Base-by-base conservation (phyloP, 2,888 invertebrate genomes). In the Aelia acuminata region DNA sequence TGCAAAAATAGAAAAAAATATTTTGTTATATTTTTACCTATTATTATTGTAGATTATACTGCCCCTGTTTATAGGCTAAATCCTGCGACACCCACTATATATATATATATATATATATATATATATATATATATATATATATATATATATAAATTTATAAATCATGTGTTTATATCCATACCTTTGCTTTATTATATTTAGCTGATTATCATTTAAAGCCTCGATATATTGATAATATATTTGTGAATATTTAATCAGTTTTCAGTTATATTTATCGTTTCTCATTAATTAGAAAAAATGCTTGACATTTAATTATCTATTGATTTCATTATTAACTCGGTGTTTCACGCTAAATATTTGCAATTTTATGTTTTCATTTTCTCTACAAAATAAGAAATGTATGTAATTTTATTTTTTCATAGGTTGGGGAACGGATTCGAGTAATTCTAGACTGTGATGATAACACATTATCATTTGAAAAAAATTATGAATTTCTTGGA, bases 361-460 rank as follows among this genome's bases (percentile, higher is more conserved):
- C n/a, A 26, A 3, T 20, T 26, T 70, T 35, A 15, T 35, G 7
- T 35, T 35, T 63, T 31, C 5, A 20, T 70, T 10, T 70, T 70
- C 63, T 70, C 35, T 5, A 4, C 35, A 18, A 70, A 70, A 35
- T 35, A 18, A 35, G 35, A 35, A 31, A 70, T 70, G 18, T 70
- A 63, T 31, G 35, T 35, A 8, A 70, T 70, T 70, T 70, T 70
- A 35, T 70, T 70, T 57, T 63, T 70, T 70, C 75, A n/a, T 84
- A 98, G 98, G 97, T 99, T 91, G 99, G 99, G 88, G 99, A 99
- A 93, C 94, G 97, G 92, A 98, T 99, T 92, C 95, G 98, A 93
- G 98, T 99, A 90, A 97, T 99, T 92, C 94, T 99, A 92, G 99
- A 99, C 93, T 99, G 99, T 94, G 99, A 99, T 93, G 97, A 97